phyloP scores from a whole-genome alignment of 2,797 vertebrate genomes.

The Xiphophorus birchmanni region DNA sequence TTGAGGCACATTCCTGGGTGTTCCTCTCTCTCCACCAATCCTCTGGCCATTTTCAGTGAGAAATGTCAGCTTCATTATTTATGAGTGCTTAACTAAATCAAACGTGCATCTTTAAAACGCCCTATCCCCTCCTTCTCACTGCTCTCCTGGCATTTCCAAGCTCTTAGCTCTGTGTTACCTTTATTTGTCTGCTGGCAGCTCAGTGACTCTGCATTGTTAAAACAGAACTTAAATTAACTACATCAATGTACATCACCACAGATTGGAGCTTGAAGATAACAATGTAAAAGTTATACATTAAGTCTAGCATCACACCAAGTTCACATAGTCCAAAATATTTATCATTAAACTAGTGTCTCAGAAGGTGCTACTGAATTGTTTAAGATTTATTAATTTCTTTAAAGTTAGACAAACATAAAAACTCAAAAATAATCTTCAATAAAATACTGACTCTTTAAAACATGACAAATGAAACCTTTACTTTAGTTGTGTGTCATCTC shows the following conservation, averaged over 20 bases:
- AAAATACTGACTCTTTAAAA: background rate
- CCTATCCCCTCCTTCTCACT: background rate
- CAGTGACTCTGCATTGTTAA: background rate
- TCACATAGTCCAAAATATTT: background rate
- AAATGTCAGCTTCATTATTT: slow-evolving; percentile 45
- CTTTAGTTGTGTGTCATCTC: background rate
- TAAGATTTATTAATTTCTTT: background rate
- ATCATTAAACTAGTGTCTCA: background rate
- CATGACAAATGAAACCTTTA: background rate
- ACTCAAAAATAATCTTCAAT: background rate
- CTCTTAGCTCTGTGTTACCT: slow-evolving; percentile 8
- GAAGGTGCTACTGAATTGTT: background rate
- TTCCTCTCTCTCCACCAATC: slow-evolving; percentile 55
- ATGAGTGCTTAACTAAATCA: slow-evolving; percentile 42
- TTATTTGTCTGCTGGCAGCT: background rate
- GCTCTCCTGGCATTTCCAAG: background rate
- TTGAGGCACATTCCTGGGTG: slow-evolving; percentile 69
- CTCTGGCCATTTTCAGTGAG: slow-evolving; percentile 56
- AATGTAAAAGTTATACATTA: background rate
- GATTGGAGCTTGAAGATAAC: background rate
- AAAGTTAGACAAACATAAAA: background rate
- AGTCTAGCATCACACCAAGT: background rate
- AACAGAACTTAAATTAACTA: background rate
- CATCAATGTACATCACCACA: background rate
- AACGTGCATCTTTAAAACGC: slow-evolving; percentile 29